Evolutionary conservation across 2,888 invertebrate species (phyloP), one percentile per base, ranked within the genome.

Genomic region (Erebia epiphron): DNA sequence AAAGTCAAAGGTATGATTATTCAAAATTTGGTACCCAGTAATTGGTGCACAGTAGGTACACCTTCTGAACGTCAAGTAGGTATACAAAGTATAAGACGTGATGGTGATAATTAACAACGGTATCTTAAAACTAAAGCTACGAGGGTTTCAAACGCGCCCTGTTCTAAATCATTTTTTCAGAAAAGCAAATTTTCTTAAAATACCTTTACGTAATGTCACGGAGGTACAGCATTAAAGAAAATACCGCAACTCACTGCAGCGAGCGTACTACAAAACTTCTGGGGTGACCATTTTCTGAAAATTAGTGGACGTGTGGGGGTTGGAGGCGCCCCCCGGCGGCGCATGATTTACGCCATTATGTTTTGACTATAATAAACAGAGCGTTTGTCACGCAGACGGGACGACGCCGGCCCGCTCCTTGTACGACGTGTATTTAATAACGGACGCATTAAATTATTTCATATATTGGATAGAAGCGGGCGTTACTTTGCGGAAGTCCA

Each of bases 301-400:
- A 92, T 92, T 90, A 91, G 90, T 90, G 90, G 88, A 86, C 86
- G 85, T 84, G 79, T 79, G 81, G 71, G 75, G 75, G 74, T n/a
- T 74, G 72, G 76, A 71, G 72, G 71, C 61, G 64, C 70, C 82
- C 80, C 86, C 86, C 11, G 49, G 43, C 85, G 85, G 86, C 88
- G 86, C 90, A 93, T 95, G 95, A 95, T 94, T 95, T 95, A 95
- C 94, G 93, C 94, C 91, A 94, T 94, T 94, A 94, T 94, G 94
- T 94, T 94, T 94, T 93, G 94, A 94, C 94, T 94, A 94, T 94
- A 94, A 94, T 94, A 94, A 93, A 93, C 94, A 94, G 92, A 86
- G 90, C 93, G 92, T 88, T 91, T 90, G 91, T 89, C 91, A 89
- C 76, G 77, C 75, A 85, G 86, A 85, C 86, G 81, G 78, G 75